Conservation (phyloP, 1,140 invertebrate species). For the Tyrophagus putrescentiae region DNA sequence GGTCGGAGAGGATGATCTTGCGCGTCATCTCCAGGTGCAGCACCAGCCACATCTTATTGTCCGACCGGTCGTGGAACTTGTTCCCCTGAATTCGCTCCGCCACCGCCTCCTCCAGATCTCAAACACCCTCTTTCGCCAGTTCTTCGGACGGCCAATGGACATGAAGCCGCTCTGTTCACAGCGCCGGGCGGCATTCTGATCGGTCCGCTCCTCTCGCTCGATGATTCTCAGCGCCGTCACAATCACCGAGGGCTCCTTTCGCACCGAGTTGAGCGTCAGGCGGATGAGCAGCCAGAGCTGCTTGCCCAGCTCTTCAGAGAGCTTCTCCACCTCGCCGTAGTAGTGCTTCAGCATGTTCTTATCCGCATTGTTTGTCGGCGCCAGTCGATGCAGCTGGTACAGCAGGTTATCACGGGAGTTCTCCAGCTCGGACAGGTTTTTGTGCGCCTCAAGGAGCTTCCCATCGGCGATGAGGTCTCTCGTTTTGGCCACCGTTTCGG, state of each 20-base stretch:
- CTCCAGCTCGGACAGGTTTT: slow-evolving; percentile 78
- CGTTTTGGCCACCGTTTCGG: slow-evolving; percentile 86
- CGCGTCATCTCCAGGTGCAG: slow-evolving; percentile 54
- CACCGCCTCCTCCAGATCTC: slow-evolving; percentile 69
- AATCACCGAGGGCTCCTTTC: slow-evolving; percentile 77
- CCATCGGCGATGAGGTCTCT: slow-evolving; percentile 85
- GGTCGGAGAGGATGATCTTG: slow-evolving; percentile 72
- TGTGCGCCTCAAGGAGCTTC: slow-evolving; percentile 82
- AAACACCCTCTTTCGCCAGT: slow-evolving; percentile 70
- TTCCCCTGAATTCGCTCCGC: slow-evolving; percentile 52
- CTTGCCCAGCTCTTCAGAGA: slow-evolving; percentile 70
- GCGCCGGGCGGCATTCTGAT: slow-evolving; percentile 58
- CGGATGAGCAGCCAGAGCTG: slow-evolving; percentile 75
- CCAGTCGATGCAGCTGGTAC: slow-evolving; percentile 82
- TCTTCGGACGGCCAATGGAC: slow-evolving; percentile 79
- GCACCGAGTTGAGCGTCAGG: slow-evolving; percentile 76
- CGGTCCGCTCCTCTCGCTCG: slow-evolving; percentile 84
- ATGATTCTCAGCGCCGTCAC: slow-evolving; percentile 91
- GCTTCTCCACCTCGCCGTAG: slow-evolving; percentile 81
- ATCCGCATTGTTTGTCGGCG: slow-evolving; percentile 74
- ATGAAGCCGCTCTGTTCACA: slow-evolving; percentile 69
- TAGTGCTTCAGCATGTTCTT: slow-evolving; percentile 70
- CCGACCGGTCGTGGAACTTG: slow-evolving; percentile 72
- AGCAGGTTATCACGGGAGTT: slow-evolving; percentile 87
- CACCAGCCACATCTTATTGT: slow-evolving; percentile 93